These are phyloP conservation scores for Argentina silus DNA, from an alignment of 2,797 vertebrate genomes.

Conservation along the genomic window DNA sequence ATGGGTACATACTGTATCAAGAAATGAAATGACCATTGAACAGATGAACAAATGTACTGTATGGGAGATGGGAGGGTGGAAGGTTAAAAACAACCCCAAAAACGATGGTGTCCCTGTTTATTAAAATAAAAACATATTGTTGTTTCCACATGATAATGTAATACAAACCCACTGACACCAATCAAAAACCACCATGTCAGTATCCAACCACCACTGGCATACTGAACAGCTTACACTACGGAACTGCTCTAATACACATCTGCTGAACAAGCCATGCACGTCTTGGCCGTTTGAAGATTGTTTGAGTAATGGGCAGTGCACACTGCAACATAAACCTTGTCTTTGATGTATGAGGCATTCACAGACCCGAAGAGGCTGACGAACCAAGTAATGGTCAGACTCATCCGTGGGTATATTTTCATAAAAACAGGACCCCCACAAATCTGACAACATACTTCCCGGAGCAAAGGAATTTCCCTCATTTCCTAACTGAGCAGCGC, in stretches of 20 bases:
- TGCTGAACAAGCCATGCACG: background rate
- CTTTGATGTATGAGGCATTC: background rate
- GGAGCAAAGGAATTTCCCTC: slow-evolving; percentile 15
- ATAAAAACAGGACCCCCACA: slow-evolving; percentile 27
- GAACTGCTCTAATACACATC: background rate
- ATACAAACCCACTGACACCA: background rate
- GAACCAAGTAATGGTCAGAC: slow-evolving; percentile 6
- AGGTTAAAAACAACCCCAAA: too few relatives aligned
- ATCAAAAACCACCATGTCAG: background rate
- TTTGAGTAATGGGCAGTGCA: background rate
- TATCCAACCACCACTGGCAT: background rate
- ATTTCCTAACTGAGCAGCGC: slow-evolving; percentile 24
- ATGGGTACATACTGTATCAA: too few relatives aligned
- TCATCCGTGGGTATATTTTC: slow-evolving; percentile 20
- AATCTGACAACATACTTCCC: slow-evolving; percentile 12
- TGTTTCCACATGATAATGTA: too few relatives aligned
- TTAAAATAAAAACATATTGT: too few relatives aligned
- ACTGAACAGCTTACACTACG: background rate
- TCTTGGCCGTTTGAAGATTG: background rate
- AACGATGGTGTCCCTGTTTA: too few relatives aligned
- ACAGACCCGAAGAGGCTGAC: background rate
- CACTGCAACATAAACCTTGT: background rate
- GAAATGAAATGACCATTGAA: too few relatives aligned
- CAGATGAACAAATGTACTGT: too few relatives aligned
- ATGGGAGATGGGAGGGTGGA: too few relatives aligned